phyloP scores from a whole-genome alignment of 2,113 vertebrate species.

The Coryphaenoides rupestris region DNA sequence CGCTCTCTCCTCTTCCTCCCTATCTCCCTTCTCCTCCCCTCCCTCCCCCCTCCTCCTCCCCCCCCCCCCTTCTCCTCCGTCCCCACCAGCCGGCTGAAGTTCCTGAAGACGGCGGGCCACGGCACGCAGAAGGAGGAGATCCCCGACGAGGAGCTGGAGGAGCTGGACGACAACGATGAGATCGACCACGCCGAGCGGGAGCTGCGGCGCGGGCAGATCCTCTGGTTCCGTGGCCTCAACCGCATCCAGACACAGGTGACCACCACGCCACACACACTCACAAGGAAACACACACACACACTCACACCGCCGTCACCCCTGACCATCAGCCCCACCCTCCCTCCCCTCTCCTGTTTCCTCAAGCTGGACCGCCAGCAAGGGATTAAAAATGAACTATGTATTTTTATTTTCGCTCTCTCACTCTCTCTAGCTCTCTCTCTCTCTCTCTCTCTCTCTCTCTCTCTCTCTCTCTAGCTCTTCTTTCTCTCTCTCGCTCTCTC shows the following conservation, averaged over 20 bases:
- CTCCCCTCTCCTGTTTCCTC: not conserved
- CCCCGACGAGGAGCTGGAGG: constrained; percentile 88
- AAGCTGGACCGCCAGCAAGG: constrained; percentile 19
- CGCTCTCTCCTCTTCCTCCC: no score
- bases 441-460: no score
- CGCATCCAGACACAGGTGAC: constrained; percentile 99
- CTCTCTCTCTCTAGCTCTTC: constrained; percentile 52
- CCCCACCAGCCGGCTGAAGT: constrained; percentile 95
- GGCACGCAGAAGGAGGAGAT: constrained; percentile 98
- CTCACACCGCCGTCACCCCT: not conserved
- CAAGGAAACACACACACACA: not conserved
- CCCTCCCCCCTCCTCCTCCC: no score
- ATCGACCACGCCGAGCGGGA: constrained; percentile 98
- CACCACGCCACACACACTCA: constrained; percentile 6
- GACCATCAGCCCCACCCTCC: not conserved
- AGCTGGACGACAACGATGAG: constrained; percentile 93
- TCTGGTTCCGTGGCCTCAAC: constrained; percentile 97
- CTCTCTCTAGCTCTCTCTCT: no score
- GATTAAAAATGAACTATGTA: constrained; percentile 64
- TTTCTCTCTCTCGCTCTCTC: constrained; percentile 48
- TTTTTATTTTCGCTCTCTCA: no score
- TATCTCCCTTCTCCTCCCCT: no score
- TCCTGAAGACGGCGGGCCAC: constrained; percentile 95
- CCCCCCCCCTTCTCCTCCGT: constrained; percentile 83
- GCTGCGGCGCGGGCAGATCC: constrained; percentile 94